Percentiles rank a stretch among this genome's conserved stretches.
These are phyloP conservation scores for Alviniconcha marisindica DNA, from an alignment of 1,140 invertebrate genomes.

Conservation along the genomic window DNA sequence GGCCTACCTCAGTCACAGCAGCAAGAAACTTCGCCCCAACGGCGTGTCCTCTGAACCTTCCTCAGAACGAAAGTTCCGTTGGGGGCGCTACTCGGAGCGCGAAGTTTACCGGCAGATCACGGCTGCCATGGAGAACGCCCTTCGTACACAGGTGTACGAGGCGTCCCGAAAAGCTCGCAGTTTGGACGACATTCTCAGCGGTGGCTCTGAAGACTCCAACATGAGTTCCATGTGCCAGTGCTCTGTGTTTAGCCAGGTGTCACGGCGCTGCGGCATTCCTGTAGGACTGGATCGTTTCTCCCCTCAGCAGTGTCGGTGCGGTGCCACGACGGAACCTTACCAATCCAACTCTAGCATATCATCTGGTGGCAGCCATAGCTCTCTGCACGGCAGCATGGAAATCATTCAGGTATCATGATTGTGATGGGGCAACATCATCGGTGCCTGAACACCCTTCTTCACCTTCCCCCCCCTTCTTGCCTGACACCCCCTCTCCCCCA, in stretches of 20 bases:
- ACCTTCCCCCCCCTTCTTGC: neutral
- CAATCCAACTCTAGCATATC: slow-evolving; percentile 73
- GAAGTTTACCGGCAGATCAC: slow-evolving; percentile 70
- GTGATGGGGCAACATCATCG: neutral
- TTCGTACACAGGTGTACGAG: slow-evolving; percentile 66
- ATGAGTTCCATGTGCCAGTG: slow-evolving; percentile 52
- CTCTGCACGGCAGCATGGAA: slow-evolving; percentile 72
- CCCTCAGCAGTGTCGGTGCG: slow-evolving; percentile 56
- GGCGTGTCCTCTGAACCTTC: slow-evolving; percentile 47
- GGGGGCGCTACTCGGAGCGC: slow-evolving; percentile 66
- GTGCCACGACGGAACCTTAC: slow-evolving; percentile 65
- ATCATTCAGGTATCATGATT: slow-evolving; percentile 73
- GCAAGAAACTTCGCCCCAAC: slow-evolving; percentile 63
- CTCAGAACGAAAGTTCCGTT: slow-evolving; percentile 52
- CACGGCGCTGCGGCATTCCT: slow-evolving; percentile 53
- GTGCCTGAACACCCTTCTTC: neutral
- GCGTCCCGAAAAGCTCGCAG: slow-evolving; percentile 72
- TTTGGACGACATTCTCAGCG: slow-evolving; percentile 72
- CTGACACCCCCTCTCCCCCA: neutral
- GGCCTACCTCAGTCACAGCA: slow-evolving; percentile 62
- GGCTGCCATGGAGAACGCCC: slow-evolving; percentile 71
- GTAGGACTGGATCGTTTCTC: slow-evolving; percentile 41
- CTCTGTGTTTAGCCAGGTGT: slow-evolving; percentile 59
- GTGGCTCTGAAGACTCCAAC: slow-evolving; percentile 51
- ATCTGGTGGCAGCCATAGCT: slow-evolving; percentile 72